These are phyloP conservation scores for Troides oblongomaculatus DNA, from an alignment of 2,888 invertebrate species.

Conservation along the genomic window DNA sequence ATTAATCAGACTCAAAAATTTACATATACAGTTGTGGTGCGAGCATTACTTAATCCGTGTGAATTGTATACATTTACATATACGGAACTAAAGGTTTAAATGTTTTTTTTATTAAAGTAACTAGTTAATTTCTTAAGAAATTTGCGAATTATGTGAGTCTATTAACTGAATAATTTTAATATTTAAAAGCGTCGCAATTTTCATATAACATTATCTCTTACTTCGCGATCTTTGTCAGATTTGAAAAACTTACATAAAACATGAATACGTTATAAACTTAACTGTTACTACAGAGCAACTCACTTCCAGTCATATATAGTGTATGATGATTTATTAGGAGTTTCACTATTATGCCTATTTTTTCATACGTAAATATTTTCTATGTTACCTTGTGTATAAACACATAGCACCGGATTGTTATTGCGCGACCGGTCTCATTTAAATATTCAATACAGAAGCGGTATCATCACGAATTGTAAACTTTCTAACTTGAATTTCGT, in stretches of 20 bases:
- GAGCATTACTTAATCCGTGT: not conserved
- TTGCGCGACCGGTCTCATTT: conserved; percentile 45
- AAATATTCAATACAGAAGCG: conserved; percentile 44
- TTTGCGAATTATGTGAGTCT: not conserved
- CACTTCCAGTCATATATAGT: conserved; percentile 3
- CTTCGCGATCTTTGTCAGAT: not conserved
- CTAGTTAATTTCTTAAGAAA: not conserved
- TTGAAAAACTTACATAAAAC: not conserved
- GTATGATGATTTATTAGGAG: conserved; percentile 1
- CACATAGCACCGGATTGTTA: conserved; percentile 37
- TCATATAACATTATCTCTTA: not conserved
- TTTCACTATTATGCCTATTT: conserved; percentile 10
- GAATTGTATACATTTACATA: not conserved
- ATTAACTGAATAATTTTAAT: not conserved
- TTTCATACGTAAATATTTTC: conserved; percentile 14
- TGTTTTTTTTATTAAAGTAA: not conserved
- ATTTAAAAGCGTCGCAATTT: not conserved
- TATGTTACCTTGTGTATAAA: conserved; percentile 27
- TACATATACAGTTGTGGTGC: not conserved
- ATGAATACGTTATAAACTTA: conserved; percentile 2
- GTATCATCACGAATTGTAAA: conserved; percentile 45
- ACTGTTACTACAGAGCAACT: conserved; percentile 1
- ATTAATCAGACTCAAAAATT: too few species aligned
- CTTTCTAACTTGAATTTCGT: conserved; percentile 57
- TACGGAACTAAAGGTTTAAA: not conserved